These are phyloP conservation scores for Athrips mouffetella DNA, from an alignment of 2,888 invertebrate species.

Conservation along the genomic window DNA sequence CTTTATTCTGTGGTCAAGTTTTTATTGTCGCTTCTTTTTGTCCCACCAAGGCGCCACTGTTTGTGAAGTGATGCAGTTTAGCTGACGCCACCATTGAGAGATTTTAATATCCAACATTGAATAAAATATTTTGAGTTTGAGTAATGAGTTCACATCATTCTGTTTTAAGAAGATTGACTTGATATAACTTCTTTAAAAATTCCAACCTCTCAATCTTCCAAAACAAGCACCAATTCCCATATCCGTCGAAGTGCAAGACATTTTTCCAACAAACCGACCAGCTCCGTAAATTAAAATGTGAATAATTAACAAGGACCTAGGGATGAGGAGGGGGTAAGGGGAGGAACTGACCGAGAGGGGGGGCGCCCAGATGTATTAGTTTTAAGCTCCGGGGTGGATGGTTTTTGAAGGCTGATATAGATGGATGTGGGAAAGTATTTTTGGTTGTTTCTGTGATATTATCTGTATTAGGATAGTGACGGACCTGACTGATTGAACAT, in stretches of 20 bases:
- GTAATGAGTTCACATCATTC: too few relatives aligned
- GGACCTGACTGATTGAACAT: too few relatives aligned
- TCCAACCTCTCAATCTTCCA: not conserved
- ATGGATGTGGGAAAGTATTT: not conserved
- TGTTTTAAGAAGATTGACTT: not conserved
- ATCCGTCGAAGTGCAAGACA: conserved; percentile 69
- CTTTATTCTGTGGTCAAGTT: not conserved
- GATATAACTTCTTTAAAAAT: not conserved
- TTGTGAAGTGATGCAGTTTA: too few relatives aligned
- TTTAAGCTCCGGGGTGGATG: conserved; percentile 62
- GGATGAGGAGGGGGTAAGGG: conserved; percentile 1
- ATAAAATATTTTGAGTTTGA: too few relatives aligned
- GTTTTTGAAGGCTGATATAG: not conserved
- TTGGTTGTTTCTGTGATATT: too few relatives aligned
- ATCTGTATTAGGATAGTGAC: too few relatives aligned
- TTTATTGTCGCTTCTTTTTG: not conserved
- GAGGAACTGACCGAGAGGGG: not conserved
- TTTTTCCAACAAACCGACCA: conserved; percentile 61
- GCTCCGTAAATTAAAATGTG: conserved; percentile 76
- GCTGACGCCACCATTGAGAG: too few relatives aligned
- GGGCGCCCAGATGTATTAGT: conserved; percentile 61
- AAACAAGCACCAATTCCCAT: conserved; percentile 15
- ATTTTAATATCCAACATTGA: too few relatives aligned
- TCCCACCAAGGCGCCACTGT: too few relatives aligned
- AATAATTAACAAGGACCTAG: conserved; percentile 70